phyloP scores from a whole-genome alignment of 2,113 vertebrate species.

The Grammomys dolichurus region DNA sequence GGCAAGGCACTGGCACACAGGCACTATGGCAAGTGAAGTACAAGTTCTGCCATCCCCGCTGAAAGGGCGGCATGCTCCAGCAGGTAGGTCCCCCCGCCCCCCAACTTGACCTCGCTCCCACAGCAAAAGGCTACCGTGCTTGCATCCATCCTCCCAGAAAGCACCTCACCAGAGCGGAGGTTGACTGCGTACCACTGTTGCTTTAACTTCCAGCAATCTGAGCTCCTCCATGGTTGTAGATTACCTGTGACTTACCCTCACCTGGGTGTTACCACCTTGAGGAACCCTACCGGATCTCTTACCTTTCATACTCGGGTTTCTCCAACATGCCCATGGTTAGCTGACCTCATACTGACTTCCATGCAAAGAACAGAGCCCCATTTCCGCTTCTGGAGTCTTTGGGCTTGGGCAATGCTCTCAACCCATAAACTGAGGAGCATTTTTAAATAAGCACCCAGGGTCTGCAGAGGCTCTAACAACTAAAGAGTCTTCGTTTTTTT shows the following conservation, averaged over 20 bases:
- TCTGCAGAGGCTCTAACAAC: background rate
- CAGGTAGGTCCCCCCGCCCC: slow-evolving; percentile 77
- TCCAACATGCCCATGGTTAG: background rate
- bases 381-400: background rate
- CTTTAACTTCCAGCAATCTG: background rate
- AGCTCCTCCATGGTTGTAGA: background rate
- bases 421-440: background rate
- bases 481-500: background rate
- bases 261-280: slow-evolving; percentile 4
- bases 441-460: background rate
- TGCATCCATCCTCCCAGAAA: background rate
- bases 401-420: background rate
- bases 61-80: slow-evolving; percentile 81
- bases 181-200: background rate
- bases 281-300: background rate
- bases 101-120: slow-evolving; percentile 19
- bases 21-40: slow-evolving; percentile 72
- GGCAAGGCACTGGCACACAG: background rate
- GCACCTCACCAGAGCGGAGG: background rate
- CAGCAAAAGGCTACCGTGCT: background rate
- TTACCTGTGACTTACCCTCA: background rate
- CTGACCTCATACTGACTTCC: background rate
- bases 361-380: too few species aligned
- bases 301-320: background rate
- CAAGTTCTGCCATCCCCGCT: slow-evolving; percentile 58